Evolutionary conservation across 2,797 vertebrate species (phyloP), one percentile per base, ranked within the genome.

Genomic region (Mormyrops boulengeri): DNA sequence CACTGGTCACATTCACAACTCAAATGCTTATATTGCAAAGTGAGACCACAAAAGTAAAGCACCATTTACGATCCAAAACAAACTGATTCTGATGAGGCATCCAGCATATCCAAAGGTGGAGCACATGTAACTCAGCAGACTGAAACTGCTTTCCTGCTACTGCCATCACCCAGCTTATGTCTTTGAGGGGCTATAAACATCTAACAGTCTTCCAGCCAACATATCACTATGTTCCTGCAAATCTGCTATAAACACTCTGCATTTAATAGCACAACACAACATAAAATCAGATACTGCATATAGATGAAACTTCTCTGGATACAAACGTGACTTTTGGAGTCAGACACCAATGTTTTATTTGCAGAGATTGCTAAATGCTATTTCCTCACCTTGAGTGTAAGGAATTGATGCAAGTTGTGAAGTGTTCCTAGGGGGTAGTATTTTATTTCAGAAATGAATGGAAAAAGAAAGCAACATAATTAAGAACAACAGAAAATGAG

Each of bases 331-430:
- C 6, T 82, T 47, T 49, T 30, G 50, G 62, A 26, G 26, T 11
- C 62, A 34, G 26, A 69, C 26, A 14, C 26, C 26, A 44, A 86
- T 62, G 82, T 30, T 91, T 92, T 92, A 95, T 94, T 95, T 92
- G 93, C 30, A 34, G 30, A 34, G 93, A 93, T 91, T 93, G 94
- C 90, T 82, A 11, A 66, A 53, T 91, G 85, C 60, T 90, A 89
- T 96, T 96, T 96, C 96, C 95, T 96, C 94, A 93, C 92, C 92
- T 93, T 94, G 95, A 94, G 93, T 95, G 90, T 95, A 95, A 53
- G 94, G 93, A 94, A 91, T 92, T 94, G 95, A 92, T 94, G 95
- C 95, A 94, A 94, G 94, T 93, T 94, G 93, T 88, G 88, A 93
- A 95, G 94, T 95, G 95, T 95, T 96, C 94, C 95, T 96, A 95